These are phyloP conservation scores for Xenops minutus DNA, from an alignment of 2,797 vertebrate genomes.

Conservation along the genomic window DNA sequence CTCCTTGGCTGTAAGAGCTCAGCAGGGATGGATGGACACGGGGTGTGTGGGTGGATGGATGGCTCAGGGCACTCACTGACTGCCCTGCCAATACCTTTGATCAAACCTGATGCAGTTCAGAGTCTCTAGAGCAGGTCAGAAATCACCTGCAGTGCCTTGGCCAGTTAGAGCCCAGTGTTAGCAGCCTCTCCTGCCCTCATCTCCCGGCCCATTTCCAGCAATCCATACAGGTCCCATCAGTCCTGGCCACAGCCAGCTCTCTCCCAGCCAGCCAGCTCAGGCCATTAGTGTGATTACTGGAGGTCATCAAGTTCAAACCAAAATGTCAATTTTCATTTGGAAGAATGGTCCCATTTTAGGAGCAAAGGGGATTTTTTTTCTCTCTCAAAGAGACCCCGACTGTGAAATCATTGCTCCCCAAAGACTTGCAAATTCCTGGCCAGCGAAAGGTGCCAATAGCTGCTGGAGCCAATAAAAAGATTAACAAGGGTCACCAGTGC, in stretches of 20 bases:
- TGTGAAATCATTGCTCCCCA: conserved; percentile 63
- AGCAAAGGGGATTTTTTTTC: conserved; percentile 22
- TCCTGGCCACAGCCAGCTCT: conserved; percentile 34
- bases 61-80: neutral
- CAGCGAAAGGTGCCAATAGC: conserved; percentile 70
- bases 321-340: conserved; percentile 72
- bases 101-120: neutral
- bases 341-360: conserved; percentile 57
- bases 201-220: neutral
- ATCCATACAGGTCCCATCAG: conserved; percentile 52
- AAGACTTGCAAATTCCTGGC: conserved; percentile 50
- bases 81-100: neutral
- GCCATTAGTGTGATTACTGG: conserved; percentile 71
- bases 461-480: conserved; percentile 65
- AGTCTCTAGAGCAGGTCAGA: neutral
- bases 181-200: neutral
- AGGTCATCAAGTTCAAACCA: conserved; percentile 69
- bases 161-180: neutral
- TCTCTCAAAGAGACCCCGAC: conserved; percentile 14
- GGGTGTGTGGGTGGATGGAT: neutral
- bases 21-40: neutral
- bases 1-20: neutral
- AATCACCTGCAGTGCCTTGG: neutral
- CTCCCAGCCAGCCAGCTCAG: conserved; percentile 33
- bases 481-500: conserved; percentile 71